Base-by-base conservation (phyloP, 2,113 vertebrate species). In the Eulemur rufifrons region DNA sequence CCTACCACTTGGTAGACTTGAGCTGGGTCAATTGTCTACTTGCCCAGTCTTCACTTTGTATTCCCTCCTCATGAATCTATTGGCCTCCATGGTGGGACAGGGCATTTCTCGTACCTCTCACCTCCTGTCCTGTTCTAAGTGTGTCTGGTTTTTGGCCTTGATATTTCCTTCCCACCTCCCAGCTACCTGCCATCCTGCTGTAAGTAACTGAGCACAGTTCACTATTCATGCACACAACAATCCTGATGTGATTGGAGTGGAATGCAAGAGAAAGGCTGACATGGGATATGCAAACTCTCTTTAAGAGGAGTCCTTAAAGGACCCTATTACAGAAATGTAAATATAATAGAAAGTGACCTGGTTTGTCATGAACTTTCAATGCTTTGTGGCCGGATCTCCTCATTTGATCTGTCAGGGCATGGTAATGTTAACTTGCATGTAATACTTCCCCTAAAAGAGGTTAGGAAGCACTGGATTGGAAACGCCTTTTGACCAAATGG, bases 401-500 rank as follows among this genome's bases (percentile, higher is more conserved):
- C 96, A 98, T 97, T 54, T 82, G 93, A 89, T 96, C 93, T 94
- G 96, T 96, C 97, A 97, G 95, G 56, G n/a, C 89, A 93, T 37
- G 74, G 89, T 84, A n/a, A 96, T 50, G 45, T 86, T 91, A 94
- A 88, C 95, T 91, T 96, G 88, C n/a, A 88, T 71, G 11, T 73
- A 50, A 61, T 78, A 74, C 88, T 85, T 94, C 34, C 96, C 97
- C 95, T 86, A n/a, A 64, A 89, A 96, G 95, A 91, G 68, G 78
- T 64, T 89, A 76, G 89, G 56, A 77, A 86, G 89, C 97, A 96
- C 20, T 97, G 96, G 95, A 69, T 96, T 94, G 96, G 95, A 97
- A 96, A 97, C 50, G 89, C n/a, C 50, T 94, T 86, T 69, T 94
- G 91, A 95, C 89, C 86, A 91, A 93, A 96, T 84, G 91, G 95